phyloP scores from a whole-genome alignment of 2,888 invertebrate species.

The Cremastinae sp. region DNA sequence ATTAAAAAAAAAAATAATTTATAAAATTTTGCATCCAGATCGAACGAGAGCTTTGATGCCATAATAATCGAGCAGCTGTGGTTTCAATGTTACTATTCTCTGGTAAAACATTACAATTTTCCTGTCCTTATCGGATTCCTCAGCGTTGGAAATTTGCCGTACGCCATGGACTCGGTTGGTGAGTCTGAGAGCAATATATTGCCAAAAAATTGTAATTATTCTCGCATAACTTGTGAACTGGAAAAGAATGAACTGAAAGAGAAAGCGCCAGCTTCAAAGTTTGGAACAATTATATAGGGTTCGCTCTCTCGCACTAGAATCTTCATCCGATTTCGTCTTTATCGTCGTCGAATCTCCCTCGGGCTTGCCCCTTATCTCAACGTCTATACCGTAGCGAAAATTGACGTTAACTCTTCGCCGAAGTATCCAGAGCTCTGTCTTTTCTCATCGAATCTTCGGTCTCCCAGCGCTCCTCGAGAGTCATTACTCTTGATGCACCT shows the following conservation, averaged over 20 bases:
- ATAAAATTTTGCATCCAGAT: constrained; percentile 61
- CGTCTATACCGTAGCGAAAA: constrained; percentile 64
- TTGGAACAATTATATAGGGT: no score
- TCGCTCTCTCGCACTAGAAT: constrained; percentile 22
- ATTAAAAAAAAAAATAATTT: no score
- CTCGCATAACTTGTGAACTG: no score
- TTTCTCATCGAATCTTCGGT: constrained; percentile 60
- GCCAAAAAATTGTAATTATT: no score
- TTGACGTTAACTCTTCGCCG: constrained; percentile 70
- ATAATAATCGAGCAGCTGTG: constrained; percentile 76
- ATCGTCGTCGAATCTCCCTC: constrained; percentile 20
- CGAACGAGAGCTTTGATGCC: constrained; percentile 73
- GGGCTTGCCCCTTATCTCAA: constrained; percentile 34
- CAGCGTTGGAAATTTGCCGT: constrained; percentile 76
- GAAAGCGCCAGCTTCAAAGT: no score
- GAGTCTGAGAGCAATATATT: no score
- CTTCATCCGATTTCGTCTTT: constrained; percentile 23
- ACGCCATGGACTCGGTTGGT: constrained; percentile 77
- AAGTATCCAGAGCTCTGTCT: constrained; percentile 66
- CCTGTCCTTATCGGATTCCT: constrained; percentile 75
- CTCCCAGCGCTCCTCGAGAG: constrained; percentile 28
- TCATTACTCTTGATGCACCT: constrained; percentile 24
- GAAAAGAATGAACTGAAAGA: constrained; percentile 4
- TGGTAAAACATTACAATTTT: constrained; percentile 73
- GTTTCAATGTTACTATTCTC: constrained; percentile 76